Percentiles rank a stretch among this genome's conserved stretches.
These are phyloP conservation scores for Micronycteris hirsuta DNA, from an alignment of 2,113 vertebrate species.

Conservation along the genomic window DNA sequence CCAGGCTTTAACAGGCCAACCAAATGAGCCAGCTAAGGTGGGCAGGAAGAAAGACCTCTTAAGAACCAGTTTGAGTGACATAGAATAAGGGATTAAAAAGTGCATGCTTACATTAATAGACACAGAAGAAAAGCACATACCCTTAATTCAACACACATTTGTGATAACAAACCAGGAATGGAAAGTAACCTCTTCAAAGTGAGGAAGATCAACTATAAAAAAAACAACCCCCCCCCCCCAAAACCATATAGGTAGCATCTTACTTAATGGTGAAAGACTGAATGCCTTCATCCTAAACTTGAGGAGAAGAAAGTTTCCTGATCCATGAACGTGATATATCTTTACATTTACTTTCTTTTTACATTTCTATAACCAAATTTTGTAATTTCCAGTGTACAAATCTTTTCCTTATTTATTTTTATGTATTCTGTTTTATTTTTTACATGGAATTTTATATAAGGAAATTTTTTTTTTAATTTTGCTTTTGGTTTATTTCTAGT, in stretches of 20 bases:
- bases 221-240: neutral
- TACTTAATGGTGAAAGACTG: neutral
- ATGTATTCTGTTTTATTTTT: neutral
- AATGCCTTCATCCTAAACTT: neutral
- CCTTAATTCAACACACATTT: neutral
- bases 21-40: no score
- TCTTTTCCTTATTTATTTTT: neutral
- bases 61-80: no score
- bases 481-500: neutral
- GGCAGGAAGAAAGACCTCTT: neutral
- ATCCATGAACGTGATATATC: no score
- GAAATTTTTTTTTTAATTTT: neutral
- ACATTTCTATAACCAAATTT: neutral
- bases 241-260: neutral
- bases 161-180: neutral
- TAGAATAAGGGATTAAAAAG: no score
- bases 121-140: neutral
- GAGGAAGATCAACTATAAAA: neutral
- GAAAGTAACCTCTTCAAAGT: neutral
- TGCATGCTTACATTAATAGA: neutral
- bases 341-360: neutral
- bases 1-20: neutral
- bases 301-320: rapidly evolving
- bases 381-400: neutral
- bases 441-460: no score